Conservation (phyloP, 2,888 invertebrate genomes). For the Strigamia maritima region DNA sequence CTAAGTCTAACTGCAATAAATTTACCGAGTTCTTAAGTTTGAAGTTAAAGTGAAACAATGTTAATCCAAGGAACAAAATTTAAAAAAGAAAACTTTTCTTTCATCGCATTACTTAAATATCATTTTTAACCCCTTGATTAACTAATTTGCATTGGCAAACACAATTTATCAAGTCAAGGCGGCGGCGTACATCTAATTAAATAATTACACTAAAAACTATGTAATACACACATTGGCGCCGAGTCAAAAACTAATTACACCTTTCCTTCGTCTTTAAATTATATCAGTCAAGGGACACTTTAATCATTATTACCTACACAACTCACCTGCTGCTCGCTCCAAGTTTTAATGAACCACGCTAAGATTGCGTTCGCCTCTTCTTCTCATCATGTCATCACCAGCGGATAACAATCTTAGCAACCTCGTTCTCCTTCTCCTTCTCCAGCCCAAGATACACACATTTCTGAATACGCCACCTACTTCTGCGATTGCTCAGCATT, state of each 20-base stretch:
- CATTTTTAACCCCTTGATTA: slow-evolving; percentile 14
- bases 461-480: neutral
- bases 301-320: slow-evolving; percentile 34
- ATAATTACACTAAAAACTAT: slow-evolving; percentile 30
- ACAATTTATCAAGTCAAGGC: slow-evolving; percentile 32
- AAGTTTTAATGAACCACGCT: slow-evolving; percentile 24
- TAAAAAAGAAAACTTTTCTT: neutral
- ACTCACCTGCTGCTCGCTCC: slow-evolving; percentile 33
- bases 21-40: neutral
- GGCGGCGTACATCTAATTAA: slow-evolving; percentile 1
- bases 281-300: slow-evolving; percentile 28
- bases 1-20: neutral
- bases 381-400: slow-evolving; percentile 27
- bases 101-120: neutral
- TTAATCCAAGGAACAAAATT: neutral
- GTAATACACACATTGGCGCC: slow-evolving; percentile 31
- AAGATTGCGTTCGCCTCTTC: slow-evolving; percentile 20
- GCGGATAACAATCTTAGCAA: slow-evolving; percentile 25
- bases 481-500: neutral
- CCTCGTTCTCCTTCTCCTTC: slow-evolving; percentile 1
- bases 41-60: neutral
- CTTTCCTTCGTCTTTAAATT: slow-evolving; percentile 28
- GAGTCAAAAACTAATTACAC: slow-evolving; percentile 34
- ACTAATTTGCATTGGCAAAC: slow-evolving; percentile 25
- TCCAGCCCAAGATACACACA: neutral